Percentiles rank a stretch among this genome's conserved stretches.
Conservation (phyloP, 2,888 invertebrate species). For the Buathra laborator region DNA sequence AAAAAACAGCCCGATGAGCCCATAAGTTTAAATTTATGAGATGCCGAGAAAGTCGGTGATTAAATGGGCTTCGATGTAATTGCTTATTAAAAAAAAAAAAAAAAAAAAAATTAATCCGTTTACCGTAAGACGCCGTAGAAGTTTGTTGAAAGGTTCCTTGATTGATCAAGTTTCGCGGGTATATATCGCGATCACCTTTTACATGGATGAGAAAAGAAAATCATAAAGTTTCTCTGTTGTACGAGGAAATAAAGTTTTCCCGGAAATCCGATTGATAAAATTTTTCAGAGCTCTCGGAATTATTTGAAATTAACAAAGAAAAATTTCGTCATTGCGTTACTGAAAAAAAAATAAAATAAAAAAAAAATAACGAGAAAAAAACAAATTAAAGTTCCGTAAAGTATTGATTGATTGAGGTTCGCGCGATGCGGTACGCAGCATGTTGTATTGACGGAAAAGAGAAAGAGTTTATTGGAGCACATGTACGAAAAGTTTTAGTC, state of each 20-base stretch:
- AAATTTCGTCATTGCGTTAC: neutral
- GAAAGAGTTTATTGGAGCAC: conserved; percentile 24
- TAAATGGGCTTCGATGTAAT: neutral
- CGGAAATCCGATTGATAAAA: neutral
- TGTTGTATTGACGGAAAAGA: conserved; percentile 31
- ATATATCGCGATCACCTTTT: neutral
- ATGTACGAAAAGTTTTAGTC: conserved; percentile 24
- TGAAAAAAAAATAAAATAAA: neutral
- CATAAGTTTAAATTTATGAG: neutral
- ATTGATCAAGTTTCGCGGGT: neutral
- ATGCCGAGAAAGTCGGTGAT: neutral
- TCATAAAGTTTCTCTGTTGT: neutral
- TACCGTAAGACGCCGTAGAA: neutral
- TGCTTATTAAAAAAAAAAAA: neutral
- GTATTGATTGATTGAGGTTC: conserved; percentile 12
- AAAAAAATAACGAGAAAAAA: neutral
- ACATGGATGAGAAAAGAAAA: neutral
- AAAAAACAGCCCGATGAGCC: conserved; percentile 27
- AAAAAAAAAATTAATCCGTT: neutral
- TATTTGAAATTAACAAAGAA: too few species aligned
- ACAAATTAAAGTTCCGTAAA: neutral
- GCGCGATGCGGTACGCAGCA: conserved; percentile 49
- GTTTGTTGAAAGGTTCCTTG: neutral
- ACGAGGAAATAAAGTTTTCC: neutral
- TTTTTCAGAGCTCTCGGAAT: neutral